Conservation (phyloP, 2,113 vertebrate species). For the Oreocharis arfaki region DNA sequence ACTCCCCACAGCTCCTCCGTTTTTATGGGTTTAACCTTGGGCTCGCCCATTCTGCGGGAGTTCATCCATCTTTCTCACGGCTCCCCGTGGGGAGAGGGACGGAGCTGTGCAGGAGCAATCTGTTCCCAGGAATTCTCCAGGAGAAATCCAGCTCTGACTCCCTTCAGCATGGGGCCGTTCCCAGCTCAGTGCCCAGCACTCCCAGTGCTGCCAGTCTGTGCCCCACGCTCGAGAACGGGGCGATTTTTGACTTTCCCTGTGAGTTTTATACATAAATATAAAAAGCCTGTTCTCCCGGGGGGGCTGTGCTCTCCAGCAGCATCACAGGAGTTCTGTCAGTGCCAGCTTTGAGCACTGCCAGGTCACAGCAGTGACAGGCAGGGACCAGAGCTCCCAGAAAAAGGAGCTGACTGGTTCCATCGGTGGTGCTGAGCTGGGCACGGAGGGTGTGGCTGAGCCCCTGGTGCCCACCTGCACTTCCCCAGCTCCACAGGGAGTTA, state of each 20-base stretch:
- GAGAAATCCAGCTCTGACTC: not conserved
- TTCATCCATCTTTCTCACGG: not conserved
- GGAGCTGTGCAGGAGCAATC: not conserved
- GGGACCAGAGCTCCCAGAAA: not conserved
- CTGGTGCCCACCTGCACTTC: not conserved
- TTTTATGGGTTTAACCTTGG: not conserved
- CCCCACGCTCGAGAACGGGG: not conserved
- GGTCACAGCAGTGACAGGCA: not conserved
- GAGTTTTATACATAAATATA: not conserved
- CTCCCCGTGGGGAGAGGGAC: not conserved
- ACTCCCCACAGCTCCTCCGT: not conserved
- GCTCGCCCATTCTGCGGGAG: not conserved
- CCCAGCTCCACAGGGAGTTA: not conserved
- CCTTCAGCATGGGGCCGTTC: not conserved
- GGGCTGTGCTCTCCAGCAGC: not conserved
- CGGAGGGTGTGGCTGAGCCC: not conserved
- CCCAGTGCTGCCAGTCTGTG: not conserved
- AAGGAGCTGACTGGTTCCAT: not conserved
- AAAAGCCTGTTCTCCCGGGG: too few relatives aligned
- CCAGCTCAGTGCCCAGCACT: not conserved
- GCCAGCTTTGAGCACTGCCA: not conserved
- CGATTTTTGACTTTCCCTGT: not conserved
- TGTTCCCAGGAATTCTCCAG: not conserved
- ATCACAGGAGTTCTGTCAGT: not conserved
- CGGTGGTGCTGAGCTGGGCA: not conserved